Percentiles rank a stretch among this genome's conserved stretches.
Conservation (phyloP, 37 sponge, comb jelly and placozoan genomes). For the Beroe forskalii region DNA sequence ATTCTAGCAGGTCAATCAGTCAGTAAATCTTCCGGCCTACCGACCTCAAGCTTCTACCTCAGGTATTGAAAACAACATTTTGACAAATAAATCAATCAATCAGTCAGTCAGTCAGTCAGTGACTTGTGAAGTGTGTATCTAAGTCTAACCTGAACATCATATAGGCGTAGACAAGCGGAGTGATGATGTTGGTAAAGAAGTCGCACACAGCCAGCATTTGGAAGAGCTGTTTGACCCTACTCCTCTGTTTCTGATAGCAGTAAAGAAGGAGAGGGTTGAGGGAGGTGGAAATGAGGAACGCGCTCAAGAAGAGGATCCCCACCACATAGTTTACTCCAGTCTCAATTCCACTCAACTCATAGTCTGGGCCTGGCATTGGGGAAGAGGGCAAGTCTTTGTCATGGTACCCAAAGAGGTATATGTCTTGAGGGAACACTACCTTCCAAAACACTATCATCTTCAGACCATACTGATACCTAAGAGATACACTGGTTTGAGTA, state of each 20-base stretch:
- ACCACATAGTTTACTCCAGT: background rate
- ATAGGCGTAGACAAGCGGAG: background rate
- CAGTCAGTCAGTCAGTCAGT: too few species aligned
- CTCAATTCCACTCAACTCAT: background rate
- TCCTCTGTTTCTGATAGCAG: background rate
- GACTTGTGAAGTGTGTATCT: too few species aligned
- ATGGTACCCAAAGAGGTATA: background rate
- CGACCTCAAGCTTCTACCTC: too few species aligned
- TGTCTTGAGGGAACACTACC: background rate
- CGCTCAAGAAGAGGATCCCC: background rate
- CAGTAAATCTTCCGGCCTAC: too few species aligned
- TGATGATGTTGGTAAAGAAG: background rate
- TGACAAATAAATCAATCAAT: too few species aligned
- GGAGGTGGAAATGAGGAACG: background rate
- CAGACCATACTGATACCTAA: too few species aligned
- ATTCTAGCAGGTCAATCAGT: too few species aligned
- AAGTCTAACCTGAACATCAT: constrained; percentile 25
- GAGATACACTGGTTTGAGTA: too few species aligned
- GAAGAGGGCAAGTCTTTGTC: background rate
- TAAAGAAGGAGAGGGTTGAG: constrained; percentile 18
- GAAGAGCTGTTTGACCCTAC: background rate
- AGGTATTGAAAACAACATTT: too few species aligned
- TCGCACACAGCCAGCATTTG: background rate
- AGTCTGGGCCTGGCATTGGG: background rate
- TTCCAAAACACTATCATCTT: background rate